Conservation (phyloP, 2,797 vertebrate species). For the Pachyuromys duprasi region DNA sequence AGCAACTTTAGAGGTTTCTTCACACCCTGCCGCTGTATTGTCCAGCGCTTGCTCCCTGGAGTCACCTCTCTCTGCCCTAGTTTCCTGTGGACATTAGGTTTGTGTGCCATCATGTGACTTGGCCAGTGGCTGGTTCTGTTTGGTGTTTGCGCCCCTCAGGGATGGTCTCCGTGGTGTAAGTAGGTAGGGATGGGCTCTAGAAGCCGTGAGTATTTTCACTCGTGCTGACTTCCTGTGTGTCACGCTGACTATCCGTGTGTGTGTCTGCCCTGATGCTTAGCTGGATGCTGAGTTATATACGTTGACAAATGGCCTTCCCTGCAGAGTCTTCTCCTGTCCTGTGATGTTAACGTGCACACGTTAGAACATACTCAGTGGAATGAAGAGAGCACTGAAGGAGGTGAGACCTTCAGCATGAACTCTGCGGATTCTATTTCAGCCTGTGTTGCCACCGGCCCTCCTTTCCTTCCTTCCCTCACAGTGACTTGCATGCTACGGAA, state of each 20-base stretch:
- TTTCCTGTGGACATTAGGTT: neutral
- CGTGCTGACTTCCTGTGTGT: neutral
- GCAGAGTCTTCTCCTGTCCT: neutral
- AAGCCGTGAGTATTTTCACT: neutral
- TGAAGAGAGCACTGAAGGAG: neutral
- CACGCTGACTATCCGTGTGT: neutral
- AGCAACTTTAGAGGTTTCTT: neutral
- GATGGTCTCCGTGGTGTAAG: neutral
- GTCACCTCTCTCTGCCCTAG: neutral
- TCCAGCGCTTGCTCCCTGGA: neutral
- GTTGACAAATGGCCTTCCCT: neutral
- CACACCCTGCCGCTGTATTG: neutral
- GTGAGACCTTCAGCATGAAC: neutral
- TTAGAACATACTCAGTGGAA: neutral
- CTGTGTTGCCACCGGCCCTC: neutral
- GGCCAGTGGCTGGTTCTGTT: neutral
- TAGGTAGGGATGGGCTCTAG: neutral
- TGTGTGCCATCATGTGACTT: slow-evolving; percentile 32
- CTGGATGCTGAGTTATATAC: slow-evolving; percentile 38
- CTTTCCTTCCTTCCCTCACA: neutral
- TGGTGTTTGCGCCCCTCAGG: neutral
- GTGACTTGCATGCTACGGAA: slow-evolving; percentile 68
- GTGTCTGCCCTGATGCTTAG: neutral
- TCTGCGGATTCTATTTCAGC: neutral
- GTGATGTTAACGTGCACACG: neutral